phyloP scores from a whole-genome alignment of 2,888 invertebrate species.

The Antitype chi region DNA sequence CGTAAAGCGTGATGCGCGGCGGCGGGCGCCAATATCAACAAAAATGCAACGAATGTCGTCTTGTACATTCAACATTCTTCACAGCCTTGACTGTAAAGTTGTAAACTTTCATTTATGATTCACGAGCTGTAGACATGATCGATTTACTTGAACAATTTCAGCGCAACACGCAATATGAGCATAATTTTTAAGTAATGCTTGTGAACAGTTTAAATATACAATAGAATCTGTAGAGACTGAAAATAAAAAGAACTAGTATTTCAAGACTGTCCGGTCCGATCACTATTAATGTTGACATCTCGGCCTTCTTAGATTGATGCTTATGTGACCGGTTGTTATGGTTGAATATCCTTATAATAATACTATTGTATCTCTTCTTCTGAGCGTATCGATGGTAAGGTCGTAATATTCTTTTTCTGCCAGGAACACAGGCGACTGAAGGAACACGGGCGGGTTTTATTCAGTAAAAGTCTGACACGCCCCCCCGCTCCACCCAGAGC shows the following conservation, averaged over 20 bases:
- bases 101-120: conserved; percentile 58
- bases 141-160: conserved; percentile 45
- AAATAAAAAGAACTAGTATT: neutral
- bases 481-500: no score
- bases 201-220: conserved; percentile 3
- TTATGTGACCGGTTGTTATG: neutral
- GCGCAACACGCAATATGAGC: conserved; percentile 44
- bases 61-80: conserved; percentile 15
- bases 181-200: conserved; percentile 18
- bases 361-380: neutral
- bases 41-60: conserved; percentile 12
- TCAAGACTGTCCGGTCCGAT: neutral
- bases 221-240: neutral
- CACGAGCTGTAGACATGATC: conserved; percentile 33
- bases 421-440: no score
- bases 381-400: no score
- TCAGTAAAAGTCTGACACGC: no score
- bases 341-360: neutral
- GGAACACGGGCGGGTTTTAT: no score
- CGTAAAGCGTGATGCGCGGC: no score
- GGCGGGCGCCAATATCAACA: conserved; percentile 15
- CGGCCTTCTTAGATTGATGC: neutral
- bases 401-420: no score
- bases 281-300: neutral
- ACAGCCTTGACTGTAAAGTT: conserved; percentile 47